phyloP scores from a whole-genome alignment of 1,140 invertebrate genomes.

The Cyclargus thomasi region DNA sequence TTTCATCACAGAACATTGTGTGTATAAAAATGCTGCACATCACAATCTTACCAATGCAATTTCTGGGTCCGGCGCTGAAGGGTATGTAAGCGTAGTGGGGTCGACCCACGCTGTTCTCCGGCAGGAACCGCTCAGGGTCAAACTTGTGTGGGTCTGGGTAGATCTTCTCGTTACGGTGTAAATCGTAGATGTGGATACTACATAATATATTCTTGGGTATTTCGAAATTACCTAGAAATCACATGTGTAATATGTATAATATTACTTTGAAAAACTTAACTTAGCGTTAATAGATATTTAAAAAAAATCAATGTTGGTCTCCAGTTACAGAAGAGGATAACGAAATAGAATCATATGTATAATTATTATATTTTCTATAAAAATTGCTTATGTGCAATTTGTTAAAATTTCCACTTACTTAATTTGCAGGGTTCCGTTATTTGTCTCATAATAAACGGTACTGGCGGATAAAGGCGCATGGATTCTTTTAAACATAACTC shows the following conservation, averaged over 20 bases:
- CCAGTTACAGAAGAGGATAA: too few species aligned
- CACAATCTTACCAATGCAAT: constrained; percentile 75
- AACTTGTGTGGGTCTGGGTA: constrained; percentile 77
- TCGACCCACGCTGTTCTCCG: constrained; percentile 61
- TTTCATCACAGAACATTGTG: not conserved
- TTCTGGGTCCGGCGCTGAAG: constrained; percentile 82
- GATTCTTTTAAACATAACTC: constrained; percentile 79
- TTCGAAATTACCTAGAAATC: constrained; percentile 58
- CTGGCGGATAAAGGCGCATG: constrained; percentile 78
- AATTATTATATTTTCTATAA: not conserved
- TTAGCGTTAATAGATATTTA: not conserved
- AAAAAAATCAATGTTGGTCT: too few species aligned
- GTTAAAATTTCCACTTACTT: constrained; percentile 27
- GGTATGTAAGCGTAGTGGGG: constrained; percentile 77
- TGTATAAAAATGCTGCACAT: too few species aligned
- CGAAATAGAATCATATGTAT: not conserved
- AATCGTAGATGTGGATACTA: constrained; percentile 74
- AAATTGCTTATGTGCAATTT: constrained; percentile 22
- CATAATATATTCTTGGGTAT: constrained; percentile 75
- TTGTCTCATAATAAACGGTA: constrained; percentile 77
- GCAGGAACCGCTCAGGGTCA: constrained; percentile 77
- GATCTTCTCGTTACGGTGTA: constrained; percentile 73
- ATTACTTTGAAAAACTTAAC: not conserved
- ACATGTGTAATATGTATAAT: not conserved
- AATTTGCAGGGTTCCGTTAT: constrained; percentile 38